A percentile compares a stretch with the other conserved stretches of the same genome.
These are phyloP conservation scores for Pedetes capensis DNA, from an alignment of 2,113 vertebrate species.

Conservation along the genomic window DNA sequence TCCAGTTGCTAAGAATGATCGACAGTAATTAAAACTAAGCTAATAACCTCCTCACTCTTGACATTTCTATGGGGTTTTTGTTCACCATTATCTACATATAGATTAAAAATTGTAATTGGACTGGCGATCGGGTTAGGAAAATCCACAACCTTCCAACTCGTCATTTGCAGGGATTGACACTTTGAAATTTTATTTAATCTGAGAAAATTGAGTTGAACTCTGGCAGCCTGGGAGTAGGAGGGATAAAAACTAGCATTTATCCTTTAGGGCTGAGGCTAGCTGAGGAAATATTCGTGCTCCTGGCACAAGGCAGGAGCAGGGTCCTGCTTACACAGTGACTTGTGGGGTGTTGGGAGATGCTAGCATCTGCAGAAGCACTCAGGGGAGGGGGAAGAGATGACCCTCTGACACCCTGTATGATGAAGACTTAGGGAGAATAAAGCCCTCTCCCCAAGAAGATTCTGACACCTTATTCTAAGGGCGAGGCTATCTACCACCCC, in stretches of 20 bases:
- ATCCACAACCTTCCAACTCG: conserved; percentile 87
- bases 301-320: background rate
- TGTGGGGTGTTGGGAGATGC: background rate
- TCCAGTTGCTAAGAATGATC: conserved; percentile 87
- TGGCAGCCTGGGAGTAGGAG: conserved; percentile 84
- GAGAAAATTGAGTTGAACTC: conserved; percentile 94
- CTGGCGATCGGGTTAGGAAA: conserved; percentile 92
- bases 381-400: background rate
- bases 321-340: background rate
- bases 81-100: conserved; percentile 98
- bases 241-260: conserved; percentile 73
- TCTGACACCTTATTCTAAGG: background rate
- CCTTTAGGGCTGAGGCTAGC: conserved; percentile 68
- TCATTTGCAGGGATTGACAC: conserved; percentile 91
- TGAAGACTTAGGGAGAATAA: background rate
- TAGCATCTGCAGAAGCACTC: accelerated
- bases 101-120: conserved; percentile 98
- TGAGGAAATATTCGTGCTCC: background rate
- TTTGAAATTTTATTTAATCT: conserved; percentile 92
- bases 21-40: conserved; percentile 99
- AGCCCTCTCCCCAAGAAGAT: background rate
- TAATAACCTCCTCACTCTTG: conserved; percentile 97
- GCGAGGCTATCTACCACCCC: no score
- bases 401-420: no score
- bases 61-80: conserved; percentile 96